phyloP scores from a whole-genome alignment of 2,797 vertebrate species.

The Synanceia verrucosa region DNA sequence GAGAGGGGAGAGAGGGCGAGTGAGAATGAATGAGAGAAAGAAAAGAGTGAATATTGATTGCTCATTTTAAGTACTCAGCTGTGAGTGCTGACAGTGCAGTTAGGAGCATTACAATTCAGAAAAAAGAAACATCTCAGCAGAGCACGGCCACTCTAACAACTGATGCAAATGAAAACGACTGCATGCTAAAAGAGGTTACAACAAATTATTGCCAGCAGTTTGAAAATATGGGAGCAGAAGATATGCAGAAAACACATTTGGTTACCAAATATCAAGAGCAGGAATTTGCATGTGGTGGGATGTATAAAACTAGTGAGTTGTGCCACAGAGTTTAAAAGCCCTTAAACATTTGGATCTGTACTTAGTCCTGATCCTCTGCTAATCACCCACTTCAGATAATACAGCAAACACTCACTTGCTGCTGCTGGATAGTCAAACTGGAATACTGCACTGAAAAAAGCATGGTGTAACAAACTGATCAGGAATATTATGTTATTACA shows the following conservation, averaged over 20 bases:
- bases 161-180: conserved; percentile 25
- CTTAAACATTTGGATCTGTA: not conserved
- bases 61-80: conserved; percentile 49
- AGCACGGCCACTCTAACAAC: conserved; percentile 15
- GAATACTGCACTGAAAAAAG: not conserved
- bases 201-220: conserved; percentile 25
- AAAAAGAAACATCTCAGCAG: conserved; percentile 38
- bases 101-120: conserved; percentile 32
- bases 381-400: conserved; percentile 8
- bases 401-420: not conserved
- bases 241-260: conserved; percentile 29
- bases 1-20: conserved; percentile 1
- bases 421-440: not conserved
- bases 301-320: not conserved
- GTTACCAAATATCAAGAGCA: conserved; percentile 47
- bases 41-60: conserved; percentile 65
- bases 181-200: not conserved
- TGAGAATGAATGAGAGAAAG: conserved; percentile 25
- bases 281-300: conserved; percentile 44
- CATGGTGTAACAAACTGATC: not conserved
- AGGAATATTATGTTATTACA: not conserved
- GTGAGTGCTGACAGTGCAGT: conserved; percentile 62
- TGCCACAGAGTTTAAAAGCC: not conserved
- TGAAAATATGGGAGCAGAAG: conserved; percentile 21
- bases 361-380: not conserved